Conservation (phyloP, 2,797 vertebrate species). For the Rallus crepitans region DNA sequence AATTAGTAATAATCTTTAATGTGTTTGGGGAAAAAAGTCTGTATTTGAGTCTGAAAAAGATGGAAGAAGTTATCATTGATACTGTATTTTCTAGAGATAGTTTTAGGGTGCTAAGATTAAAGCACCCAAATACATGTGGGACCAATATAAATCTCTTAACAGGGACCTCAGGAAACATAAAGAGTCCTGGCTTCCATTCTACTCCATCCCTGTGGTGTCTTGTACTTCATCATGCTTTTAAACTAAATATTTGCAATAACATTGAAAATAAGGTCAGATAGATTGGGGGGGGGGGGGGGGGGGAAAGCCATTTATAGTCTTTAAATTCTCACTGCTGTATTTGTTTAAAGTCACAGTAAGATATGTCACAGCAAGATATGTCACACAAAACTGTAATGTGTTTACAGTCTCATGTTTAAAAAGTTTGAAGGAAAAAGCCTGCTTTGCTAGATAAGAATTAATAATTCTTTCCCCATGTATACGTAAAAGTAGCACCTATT, state of each 20-base stretch:
- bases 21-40: background rate
- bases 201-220: background rate
- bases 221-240: background rate
- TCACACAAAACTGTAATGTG: background rate
- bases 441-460: background rate
- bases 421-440: background rate
- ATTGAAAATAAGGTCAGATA: background rate
- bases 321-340: background rate
- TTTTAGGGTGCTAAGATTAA: background rate
- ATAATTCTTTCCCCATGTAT: background rate
- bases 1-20: background rate
- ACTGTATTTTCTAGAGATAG: background rate
- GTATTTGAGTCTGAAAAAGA: background rate
- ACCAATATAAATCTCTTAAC: background rate
- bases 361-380: background rate
- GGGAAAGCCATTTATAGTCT: background rate
- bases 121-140: background rate
- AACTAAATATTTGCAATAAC: background rate
- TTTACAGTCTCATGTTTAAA: background rate
- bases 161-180: background rate
- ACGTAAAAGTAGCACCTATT: background rate
- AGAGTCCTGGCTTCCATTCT: background rate
- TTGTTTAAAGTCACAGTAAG: background rate
- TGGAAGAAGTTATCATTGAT: background rate
- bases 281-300: too few relatives aligned